Conservation (phyloP, 2,797 vertebrate species). For the Poecilia velifera region DNA sequence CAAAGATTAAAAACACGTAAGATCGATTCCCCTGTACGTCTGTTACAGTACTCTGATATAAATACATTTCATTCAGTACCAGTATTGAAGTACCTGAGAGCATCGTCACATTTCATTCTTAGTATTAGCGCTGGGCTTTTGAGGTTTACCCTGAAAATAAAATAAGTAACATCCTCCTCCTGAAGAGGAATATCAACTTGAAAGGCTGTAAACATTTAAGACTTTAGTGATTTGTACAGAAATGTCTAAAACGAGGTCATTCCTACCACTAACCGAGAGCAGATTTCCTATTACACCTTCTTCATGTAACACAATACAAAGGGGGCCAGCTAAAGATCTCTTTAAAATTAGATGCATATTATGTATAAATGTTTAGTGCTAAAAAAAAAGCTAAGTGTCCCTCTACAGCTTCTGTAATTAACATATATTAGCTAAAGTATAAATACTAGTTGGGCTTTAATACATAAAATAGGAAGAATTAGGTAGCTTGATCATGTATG, state of each 20-base stretch:
- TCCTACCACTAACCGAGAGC: conserved; percentile 15
- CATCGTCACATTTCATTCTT: conserved; percentile 31
- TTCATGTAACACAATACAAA: conserved; percentile 17
- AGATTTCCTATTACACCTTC: conserved; percentile 12
- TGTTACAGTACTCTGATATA: conserved; percentile 77
- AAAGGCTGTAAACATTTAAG: conserved; percentile 60
- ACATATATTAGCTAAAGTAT: conserved; percentile 74
- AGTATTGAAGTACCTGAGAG: conserved; percentile 75
- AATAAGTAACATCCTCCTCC: conserved; percentile 14
- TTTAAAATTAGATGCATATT: neutral
- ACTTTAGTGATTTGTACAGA: conserved; percentile 57
- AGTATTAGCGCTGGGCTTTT: conserved; percentile 19
- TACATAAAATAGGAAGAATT: conserved; percentile 37
- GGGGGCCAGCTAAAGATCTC: conserved; percentile 2
- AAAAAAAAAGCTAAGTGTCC: conserved; percentile 26
- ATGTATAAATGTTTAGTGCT: conserved; percentile 65
- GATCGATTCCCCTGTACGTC: conserved; percentile 17
- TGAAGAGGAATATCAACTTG: conserved; percentile 13
- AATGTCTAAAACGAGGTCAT: conserved; percentile 25
- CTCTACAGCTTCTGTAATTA: conserved; percentile 55
- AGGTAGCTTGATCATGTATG: conserved; percentile 50
- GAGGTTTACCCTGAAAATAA: conserved; percentile 17
- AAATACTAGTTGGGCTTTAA: conserved; percentile 68
- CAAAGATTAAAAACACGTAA: neutral
- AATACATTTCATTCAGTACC: conserved; percentile 47